Conservation (phyloP, 53 echinoderm and acorn worm genomes). For the Patiria pectinifera region DNA sequence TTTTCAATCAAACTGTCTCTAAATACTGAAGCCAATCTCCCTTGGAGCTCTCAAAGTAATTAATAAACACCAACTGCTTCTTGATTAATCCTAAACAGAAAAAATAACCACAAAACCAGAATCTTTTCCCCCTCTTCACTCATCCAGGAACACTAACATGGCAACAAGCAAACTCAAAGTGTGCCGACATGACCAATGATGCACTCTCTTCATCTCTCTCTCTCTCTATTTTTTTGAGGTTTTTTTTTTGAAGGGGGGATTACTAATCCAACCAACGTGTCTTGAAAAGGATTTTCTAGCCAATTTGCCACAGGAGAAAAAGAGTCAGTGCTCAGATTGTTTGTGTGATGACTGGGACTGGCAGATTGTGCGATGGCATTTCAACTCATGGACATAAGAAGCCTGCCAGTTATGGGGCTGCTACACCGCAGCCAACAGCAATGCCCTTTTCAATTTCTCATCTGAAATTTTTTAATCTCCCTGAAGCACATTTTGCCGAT, state of each 20-base stretch:
- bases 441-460: neutral
- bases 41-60: constrained; percentile 32
- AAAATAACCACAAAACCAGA: neutral
- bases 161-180: neutral
- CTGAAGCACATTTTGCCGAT: constrained; percentile 5
- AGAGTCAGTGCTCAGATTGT: constrained; percentile 8
- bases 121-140: neutral
- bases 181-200: neutral
- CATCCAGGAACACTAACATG: constrained; percentile 23
- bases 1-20: constrained; percentile 50
- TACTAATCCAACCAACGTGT: constrained; percentile 40
- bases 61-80: constrained; percentile 3
- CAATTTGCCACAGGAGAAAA: constrained; percentile 53
- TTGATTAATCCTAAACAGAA: constrained; percentile 24
- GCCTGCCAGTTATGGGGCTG: constrained; percentile 12
- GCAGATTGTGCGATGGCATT: neutral
- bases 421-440: constrained; percentile 4
- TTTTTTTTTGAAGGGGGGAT: neutral
- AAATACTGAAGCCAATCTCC: constrained; percentile 31
- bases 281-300: constrained; percentile 53
- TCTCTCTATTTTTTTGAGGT: neutral
- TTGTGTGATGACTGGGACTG: neutral
- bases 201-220: neutral
- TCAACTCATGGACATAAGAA: constrained; percentile 7
- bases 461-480: constrained; percentile 43